These are phyloP conservation scores for Melanotaenia maccullochi DNA, from an alignment of 2,797 vertebrate species.

Conservation along the genomic window DNA sequence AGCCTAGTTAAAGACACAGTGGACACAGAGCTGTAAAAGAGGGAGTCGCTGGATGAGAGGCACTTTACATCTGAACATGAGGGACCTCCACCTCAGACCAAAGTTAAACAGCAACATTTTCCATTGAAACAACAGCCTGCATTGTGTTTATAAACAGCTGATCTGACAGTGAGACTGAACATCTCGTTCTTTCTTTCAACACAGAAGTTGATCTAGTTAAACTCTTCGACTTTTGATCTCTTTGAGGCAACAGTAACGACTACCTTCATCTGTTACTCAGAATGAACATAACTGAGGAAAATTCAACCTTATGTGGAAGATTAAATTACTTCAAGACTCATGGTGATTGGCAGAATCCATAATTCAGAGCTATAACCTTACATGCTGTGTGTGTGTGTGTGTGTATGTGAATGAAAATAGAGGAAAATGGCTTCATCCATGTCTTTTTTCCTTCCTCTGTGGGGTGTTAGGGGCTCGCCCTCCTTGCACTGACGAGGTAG, in stretches of 20 bases:
- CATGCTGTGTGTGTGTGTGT: slow-evolving; percentile 15
- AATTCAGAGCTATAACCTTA: slow-evolving; percentile 34
- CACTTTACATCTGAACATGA: slow-evolving; percentile 66
- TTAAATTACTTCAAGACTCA: slow-evolving; percentile 34
- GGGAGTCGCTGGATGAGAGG: slow-evolving; percentile 58
- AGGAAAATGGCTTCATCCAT: slow-evolving; percentile 66
- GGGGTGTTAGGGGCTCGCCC: slow-evolving; percentile 77
- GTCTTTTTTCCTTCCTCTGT: slow-evolving; percentile 9
- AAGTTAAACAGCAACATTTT: slow-evolving; percentile 33
- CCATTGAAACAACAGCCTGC: slow-evolving; percentile 23
- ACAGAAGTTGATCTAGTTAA: slow-evolving; percentile 10
- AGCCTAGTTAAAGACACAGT: slow-evolving; percentile 27
- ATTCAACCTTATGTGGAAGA: slow-evolving; percentile 30
- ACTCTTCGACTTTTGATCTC: slow-evolving; percentile 20
- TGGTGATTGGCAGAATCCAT: slow-evolving; percentile 30
- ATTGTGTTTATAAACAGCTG: slow-evolving; percentile 12
- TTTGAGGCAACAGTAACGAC: slow-evolving; percentile 29
- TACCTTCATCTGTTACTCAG: slow-evolving; percentile 23
- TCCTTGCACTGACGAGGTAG: slow-evolving; percentile 93
- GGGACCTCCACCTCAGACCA: slow-evolving; percentile 18
- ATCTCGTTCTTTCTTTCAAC: not conserved
- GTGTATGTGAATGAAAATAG: slow-evolving; percentile 27
- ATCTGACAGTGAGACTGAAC: slow-evolving; percentile 12
- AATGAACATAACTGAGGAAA: slow-evolving; percentile 21
- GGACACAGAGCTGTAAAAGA: slow-evolving; percentile 33